These are phyloP conservation scores for Nylanderia fulva DNA, from an alignment of 1,140 invertebrate species.

Conservation along the genomic window DNA sequence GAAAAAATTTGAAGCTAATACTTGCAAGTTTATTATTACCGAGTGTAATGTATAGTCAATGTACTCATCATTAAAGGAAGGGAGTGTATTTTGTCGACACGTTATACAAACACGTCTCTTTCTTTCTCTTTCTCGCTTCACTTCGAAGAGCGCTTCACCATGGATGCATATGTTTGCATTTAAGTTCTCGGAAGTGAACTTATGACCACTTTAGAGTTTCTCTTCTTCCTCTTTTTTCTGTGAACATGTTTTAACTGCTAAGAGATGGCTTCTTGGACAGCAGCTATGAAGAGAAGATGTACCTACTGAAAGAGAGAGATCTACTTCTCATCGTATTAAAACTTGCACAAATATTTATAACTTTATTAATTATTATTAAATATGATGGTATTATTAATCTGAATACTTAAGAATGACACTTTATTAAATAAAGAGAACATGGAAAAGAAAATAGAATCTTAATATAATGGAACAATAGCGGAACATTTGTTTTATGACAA, in stretches of 20 bases:
- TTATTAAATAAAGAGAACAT: no score
- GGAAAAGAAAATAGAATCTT: no score
- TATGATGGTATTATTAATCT: neutral
- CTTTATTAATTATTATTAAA: slow-evolving; percentile 1
- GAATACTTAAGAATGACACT: no score
- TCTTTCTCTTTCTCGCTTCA: neutral
- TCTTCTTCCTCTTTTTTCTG: neutral
- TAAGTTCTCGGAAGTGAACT: slow-evolving; percentile 32
- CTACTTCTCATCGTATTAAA: neutral
- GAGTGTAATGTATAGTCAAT: slow-evolving; percentile 34
- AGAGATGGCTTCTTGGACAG: neutral
- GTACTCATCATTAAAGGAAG: slow-evolving; percentile 18
- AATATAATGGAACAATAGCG: no score
- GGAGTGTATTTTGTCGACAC: slow-evolving; percentile 38
- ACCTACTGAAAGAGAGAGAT: neutral
- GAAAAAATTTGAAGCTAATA: slow-evolving; percentile 1
- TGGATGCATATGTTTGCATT: slow-evolving; percentile 44
- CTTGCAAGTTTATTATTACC: slow-evolving; percentile 17
- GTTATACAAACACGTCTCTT: slow-evolving; percentile 21
- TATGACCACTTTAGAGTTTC: neutral
- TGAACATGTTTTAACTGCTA: neutral
- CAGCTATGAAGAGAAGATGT: neutral
- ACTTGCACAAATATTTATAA: neutral
- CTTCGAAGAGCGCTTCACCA: neutral
- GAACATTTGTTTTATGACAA: no score